phyloP scores from a whole-genome alignment of 2,797 vertebrate species.

The Alcedo quadribrachys region DNA sequence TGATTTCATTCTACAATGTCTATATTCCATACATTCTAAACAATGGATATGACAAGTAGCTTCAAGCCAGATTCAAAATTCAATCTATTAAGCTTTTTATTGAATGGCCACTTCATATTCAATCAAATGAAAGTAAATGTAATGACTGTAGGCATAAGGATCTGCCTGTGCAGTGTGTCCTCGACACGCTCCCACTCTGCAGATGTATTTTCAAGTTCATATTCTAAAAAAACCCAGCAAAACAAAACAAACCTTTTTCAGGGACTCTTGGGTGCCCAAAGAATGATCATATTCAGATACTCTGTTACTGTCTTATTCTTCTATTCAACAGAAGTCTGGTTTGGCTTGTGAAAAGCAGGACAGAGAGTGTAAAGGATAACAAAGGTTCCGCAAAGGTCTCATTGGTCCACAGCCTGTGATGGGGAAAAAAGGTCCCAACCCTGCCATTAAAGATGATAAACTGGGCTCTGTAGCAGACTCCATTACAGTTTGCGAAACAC shows the following conservation, averaged over 20 bases:
- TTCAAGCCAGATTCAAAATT: background rate
- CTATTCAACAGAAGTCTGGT: background rate
- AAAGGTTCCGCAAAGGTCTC: background rate
- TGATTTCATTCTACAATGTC: background rate
- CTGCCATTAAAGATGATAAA: background rate
- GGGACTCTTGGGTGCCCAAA: fast-evolving
- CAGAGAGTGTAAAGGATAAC: background rate
- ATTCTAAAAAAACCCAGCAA: background rate
- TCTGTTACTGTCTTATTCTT: background rate
- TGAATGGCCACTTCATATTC: background rate
- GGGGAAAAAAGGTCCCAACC: background rate
- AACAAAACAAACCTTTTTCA: background rate
- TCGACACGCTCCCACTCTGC: background rate
- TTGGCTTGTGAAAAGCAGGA: background rate
- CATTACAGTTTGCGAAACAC: background rate
- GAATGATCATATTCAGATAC: background rate
- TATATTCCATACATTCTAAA: background rate
- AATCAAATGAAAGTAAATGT: background rate
- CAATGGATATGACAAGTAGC: background rate
- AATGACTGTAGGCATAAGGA: background rate
- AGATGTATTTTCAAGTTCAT: background rate
- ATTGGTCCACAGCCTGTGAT: background rate
- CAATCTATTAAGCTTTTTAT: background rate
- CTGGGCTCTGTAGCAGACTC: background rate
- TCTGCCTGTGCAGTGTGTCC: background rate